Conservation (phyloP, 2,888 invertebrate species). For the Conus canariensis region DNA sequence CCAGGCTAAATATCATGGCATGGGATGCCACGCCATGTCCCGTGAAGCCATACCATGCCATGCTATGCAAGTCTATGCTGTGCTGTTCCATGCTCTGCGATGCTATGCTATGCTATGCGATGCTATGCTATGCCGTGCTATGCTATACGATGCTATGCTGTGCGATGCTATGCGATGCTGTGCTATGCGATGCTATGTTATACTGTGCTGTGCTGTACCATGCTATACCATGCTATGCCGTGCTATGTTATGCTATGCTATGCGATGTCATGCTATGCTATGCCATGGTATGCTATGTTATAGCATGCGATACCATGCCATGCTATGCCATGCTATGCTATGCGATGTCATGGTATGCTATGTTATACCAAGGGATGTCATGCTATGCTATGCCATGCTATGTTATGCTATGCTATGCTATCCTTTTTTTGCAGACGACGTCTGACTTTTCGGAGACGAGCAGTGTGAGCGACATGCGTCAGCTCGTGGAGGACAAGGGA, state of each 20-base stretch:
- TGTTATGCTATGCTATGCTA: background rate
- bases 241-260: background rate
- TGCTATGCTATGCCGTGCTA: background rate
- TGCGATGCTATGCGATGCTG: background rate
- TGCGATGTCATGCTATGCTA: too few species aligned
- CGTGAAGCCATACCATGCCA: background rate
- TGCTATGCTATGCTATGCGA: background rate
- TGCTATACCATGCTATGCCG: background rate
- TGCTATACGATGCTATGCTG: background rate
- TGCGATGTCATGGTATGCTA: background rate
- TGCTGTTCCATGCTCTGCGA: background rate
- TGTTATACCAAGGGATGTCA: background rate
- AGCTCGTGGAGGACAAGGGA: constrained; percentile 65
- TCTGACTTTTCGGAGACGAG: constrained; percentile 69
- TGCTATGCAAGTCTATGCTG: background rate
- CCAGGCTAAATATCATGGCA: too few species aligned
- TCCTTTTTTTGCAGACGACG: constrained; percentile 58
- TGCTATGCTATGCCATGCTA: background rate
- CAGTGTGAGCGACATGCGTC: constrained; percentile 69
- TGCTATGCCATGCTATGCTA: background rate
- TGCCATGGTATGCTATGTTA: too few species aligned
- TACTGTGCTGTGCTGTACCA: background rate
- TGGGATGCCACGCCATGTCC: too few species aligned
- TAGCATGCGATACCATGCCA: too few species aligned
- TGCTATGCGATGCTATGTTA: background rate